These are phyloP conservation scores for Drosophila athabasca DNA, from an alignment of 1,140 invertebrate species.

Conservation along the genomic window DNA sequence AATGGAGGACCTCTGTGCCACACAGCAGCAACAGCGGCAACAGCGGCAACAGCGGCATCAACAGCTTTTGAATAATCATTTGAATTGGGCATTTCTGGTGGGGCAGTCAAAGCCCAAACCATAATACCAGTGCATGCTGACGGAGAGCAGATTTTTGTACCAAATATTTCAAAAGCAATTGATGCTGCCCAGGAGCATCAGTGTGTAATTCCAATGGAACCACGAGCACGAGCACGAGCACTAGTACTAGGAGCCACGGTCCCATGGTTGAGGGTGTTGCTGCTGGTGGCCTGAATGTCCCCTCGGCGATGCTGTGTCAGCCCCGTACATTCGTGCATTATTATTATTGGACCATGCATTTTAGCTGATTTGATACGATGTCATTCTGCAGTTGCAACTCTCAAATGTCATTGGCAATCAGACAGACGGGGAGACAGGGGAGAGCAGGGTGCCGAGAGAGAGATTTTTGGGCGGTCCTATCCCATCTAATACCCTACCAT, in stretches of 20 bases:
- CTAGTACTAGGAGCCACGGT: no score
- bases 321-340: conserved; percentile 47
- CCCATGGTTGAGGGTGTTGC: neutral
- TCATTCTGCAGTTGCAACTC: neutral
- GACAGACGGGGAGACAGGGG: neutral
- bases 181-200: conserved; percentile 23
- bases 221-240: neutral
- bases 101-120: conserved; percentile 27
- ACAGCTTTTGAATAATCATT: conserved; percentile 38
- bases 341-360: conserved; percentile 51
- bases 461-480: neutral
- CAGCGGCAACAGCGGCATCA: neutral
- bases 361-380: conserved; percentile 65
- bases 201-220: conserved; percentile 25
- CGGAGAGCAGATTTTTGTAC: conserved; percentile 24
- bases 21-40: no score
- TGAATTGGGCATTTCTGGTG: conserved; percentile 1
- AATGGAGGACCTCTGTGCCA: conserved; percentile 6
- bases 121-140: neutral
- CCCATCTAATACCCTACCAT: neutral
- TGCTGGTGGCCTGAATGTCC: conserved; percentile 4
- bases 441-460: neutral
- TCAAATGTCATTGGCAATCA: conserved; percentile 22
- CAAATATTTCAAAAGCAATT: conserved; percentile 39
- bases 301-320: conserved; percentile 12